phyloP scores from a whole-genome alignment of 2,888 invertebrate species.

The Trimorus sp. region DNA sequence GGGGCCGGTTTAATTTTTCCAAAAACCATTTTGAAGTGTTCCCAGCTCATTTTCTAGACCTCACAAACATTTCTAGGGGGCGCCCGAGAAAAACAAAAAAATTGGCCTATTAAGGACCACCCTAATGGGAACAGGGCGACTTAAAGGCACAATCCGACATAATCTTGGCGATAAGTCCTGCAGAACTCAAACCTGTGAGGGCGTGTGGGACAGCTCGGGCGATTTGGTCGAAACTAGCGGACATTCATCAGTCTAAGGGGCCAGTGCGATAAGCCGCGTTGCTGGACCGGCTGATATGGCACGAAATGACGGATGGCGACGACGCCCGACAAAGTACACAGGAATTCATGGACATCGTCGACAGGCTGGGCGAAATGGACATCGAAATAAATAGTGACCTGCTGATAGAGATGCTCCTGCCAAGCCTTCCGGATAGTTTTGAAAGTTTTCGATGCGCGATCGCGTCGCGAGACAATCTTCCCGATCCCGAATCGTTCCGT shows the following conservation, averaged over 20 bases:
- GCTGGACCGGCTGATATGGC: not conserved
- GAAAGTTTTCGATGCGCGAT: conserved; percentile 14
- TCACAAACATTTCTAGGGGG: no score
- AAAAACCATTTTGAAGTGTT: no score
- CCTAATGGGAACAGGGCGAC: no score
- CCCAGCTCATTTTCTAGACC: no score
- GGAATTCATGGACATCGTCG: not conserved
- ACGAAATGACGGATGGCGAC: conserved; percentile 1
- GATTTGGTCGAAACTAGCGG: not conserved
- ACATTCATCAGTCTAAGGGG: not conserved
- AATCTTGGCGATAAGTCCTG: not conserved
- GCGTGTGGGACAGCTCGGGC: not conserved
- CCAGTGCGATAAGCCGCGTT: not conserved
- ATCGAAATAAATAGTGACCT: not conserved
- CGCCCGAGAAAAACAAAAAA: no score
- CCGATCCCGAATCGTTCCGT: conserved; percentile 2
- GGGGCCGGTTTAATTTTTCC: not conserved
- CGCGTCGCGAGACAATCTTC: conserved; percentile 1
- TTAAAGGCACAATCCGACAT: no score
- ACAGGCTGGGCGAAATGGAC: not conserved
- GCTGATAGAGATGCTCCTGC: conserved; percentile 1
- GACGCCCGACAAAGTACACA: not conserved
- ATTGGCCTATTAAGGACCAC: no score
- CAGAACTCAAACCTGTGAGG: not conserved
- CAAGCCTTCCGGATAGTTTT: conserved; percentile 3